These are phyloP conservation scores for Leptatherina wallacei DNA, from an alignment of 2,797 vertebrate genomes.

Conservation along the genomic window DNA sequence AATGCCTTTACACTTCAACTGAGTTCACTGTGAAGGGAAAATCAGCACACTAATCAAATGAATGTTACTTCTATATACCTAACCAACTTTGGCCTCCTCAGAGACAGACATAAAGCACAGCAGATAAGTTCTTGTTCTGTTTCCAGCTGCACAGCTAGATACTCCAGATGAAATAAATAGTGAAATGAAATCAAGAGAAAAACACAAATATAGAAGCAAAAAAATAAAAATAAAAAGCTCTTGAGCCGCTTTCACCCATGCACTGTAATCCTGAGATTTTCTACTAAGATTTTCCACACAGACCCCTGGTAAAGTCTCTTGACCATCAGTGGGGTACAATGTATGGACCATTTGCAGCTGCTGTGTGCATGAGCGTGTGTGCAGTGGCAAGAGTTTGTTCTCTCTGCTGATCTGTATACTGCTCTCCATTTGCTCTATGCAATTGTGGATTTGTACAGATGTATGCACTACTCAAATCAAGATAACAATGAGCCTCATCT, in stretches of 20 bases:
- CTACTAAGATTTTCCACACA: too few relatives aligned
- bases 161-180: conserved; percentile 69
- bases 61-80: conserved; percentile 47
- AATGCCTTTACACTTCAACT: conserved; percentile 42
- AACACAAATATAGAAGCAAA: not conserved
- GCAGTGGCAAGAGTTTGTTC: too few relatives aligned
- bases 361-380: too few relatives aligned
- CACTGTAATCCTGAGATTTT: too few relatives aligned
- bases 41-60: conserved; percentile 53
- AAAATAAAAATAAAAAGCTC: not conserved
- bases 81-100: conserved; percentile 44
- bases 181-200: conserved; percentile 38
- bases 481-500: too few relatives aligned
- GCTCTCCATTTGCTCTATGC: too few relatives aligned
- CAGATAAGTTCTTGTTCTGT: conserved; percentile 33
- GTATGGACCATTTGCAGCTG: too few relatives aligned
- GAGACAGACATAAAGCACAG: conserved; percentile 61
- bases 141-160: conserved; percentile 58
- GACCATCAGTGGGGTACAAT: too few relatives aligned
- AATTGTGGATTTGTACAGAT: too few relatives aligned
- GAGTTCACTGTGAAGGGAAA: conserved; percentile 41
- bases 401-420: too few relatives aligned
- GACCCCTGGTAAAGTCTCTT: too few relatives aligned
- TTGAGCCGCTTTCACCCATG: not conserved
- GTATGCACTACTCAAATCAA: too few relatives aligned